phyloP scores from a whole-genome alignment of 2,797 vertebrate species.

The Semaprochilodus insignis region DNA sequence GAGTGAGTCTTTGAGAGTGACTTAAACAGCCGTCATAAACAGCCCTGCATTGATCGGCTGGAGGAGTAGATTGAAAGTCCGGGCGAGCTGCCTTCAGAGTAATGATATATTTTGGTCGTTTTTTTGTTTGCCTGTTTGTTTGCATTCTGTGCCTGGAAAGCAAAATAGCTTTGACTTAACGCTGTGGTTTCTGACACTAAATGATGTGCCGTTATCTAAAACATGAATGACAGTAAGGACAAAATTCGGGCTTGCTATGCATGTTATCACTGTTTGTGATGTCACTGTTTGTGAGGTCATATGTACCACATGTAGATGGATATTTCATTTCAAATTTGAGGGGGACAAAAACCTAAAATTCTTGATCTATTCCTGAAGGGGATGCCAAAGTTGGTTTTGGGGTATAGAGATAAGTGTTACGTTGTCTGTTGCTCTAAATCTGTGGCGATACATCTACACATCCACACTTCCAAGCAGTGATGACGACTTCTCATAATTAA shows the following conservation, averaged over 20 bases:
- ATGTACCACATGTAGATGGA: too few relatives aligned
- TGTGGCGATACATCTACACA: too few relatives aligned
- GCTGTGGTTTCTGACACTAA: background rate
- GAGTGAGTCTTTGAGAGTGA: background rate
- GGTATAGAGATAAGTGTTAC: too few relatives aligned
- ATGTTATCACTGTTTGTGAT: too few relatives aligned
- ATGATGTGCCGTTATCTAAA: background rate
- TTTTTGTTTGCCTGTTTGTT: slow-evolving; percentile 1
- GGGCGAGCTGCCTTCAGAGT: background rate
- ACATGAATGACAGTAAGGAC: background rate
- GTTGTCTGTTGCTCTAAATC: too few relatives aligned
- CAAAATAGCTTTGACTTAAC: slow-evolving; percentile 5
- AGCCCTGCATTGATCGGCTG: background rate
- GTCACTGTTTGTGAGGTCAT: too few relatives aligned
- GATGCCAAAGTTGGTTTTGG: too few relatives aligned
- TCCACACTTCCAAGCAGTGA: too few relatives aligned
- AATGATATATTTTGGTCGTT: slow-evolving; percentile 13
- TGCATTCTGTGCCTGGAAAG: slow-evolving; percentile 3
- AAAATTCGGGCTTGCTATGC: background rate
- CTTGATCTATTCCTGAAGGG: too few relatives aligned
- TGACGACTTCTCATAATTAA: too few relatives aligned
- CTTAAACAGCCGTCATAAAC: slow-evolving; percentile 40
- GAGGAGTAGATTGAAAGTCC: background rate
- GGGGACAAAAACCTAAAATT: too few relatives aligned
- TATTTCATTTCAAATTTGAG: too few relatives aligned